A percentile compares a stretch with the other conserved stretches of the same genome.
Conservation (phyloP, 2,888 invertebrate genomes). For the Polymixis lichenea region DNA sequence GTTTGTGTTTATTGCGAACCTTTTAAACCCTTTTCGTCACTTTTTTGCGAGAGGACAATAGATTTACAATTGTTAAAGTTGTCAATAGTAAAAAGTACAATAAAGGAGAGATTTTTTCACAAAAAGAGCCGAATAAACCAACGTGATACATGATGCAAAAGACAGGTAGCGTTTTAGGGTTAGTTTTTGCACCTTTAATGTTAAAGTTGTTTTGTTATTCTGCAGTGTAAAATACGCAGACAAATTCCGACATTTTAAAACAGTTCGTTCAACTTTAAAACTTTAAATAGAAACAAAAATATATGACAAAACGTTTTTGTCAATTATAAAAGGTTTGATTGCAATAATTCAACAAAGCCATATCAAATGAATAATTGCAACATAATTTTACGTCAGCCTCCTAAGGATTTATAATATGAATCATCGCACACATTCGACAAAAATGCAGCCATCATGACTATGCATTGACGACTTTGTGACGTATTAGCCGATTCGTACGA, state of each 20-base stretch:
- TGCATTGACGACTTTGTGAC: not conserved
- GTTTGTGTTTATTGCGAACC: constrained; percentile 78
- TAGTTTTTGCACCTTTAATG: constrained; percentile 38
- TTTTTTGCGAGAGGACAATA: constrained; percentile 74
- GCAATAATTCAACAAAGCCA: constrained; percentile 83
- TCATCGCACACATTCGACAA: constrained; percentile 73
- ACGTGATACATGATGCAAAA: constrained; percentile 70
- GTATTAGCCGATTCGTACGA: too few species aligned
- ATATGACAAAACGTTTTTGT: constrained; percentile 46
- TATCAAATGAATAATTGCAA: constrained; percentile 87
- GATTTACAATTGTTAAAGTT: constrained; percentile 56
- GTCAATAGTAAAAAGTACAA: constrained; percentile 54
- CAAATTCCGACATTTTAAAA: constrained; percentile 16
- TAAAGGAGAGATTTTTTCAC: constrained; percentile 38
- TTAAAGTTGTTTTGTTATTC: constrained; percentile 8
- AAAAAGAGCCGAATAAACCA: constrained; percentile 51
- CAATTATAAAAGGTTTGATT: constrained; percentile 69
- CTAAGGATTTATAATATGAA: constrained; percentile 61
- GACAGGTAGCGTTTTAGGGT: constrained; percentile 69
- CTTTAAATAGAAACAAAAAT: constrained; percentile 32
- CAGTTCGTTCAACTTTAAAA: constrained; percentile 43
- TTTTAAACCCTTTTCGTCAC: constrained; percentile 82
- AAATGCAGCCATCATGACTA: constrained; percentile 2
- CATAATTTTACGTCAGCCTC: constrained; percentile 79
- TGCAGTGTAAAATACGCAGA: constrained; percentile 14